Base-by-base conservation (phyloP, 1,140 invertebrate genomes). In the Cataglyphis hispanica region DNA sequence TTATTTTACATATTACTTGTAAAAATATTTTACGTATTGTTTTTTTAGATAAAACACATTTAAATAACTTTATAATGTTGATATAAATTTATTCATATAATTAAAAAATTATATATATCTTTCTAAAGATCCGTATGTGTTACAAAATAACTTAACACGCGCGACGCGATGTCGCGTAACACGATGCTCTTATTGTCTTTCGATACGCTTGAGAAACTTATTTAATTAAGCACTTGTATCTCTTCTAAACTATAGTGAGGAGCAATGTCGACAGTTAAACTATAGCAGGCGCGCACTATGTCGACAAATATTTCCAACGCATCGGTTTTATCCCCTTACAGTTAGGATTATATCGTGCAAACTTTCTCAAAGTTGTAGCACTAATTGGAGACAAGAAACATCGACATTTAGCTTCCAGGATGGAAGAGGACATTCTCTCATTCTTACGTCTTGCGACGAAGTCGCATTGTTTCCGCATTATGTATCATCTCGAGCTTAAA, bases 321-420 rank as follows among this genome's bases (percentile, higher is more conserved):
- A 46, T 81, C 37, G 25, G 25, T 70, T 72, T 81, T 81, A 60
- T 81, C 66, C 3, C 53, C 81, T 46, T 25, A 22, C 40, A 13
- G 13, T 10, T 60, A 8, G 70, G 10, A 63, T 78, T 64, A 34
- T 78, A 77, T 84, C 31, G 58, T 25, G n/a, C 58, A 78, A 84
- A 84, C 40, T 84, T 84, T 37, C 72, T 6, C 22, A 5, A 84
- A 84, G 58, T 84, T 77, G 58, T 63, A 22, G 50, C 16, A 77
- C 46, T 84, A 84, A 84, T 84, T 84, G 81, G 61, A 84, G 43
- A 5, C 37, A 84, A 37, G 72, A 63, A 84, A 64, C 81, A 84
- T 84, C 81, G 72, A 66, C 43, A 43, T 78, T 78, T 31, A 53
- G 37, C 53, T 72, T 43, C 66, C 34, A 25, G 22, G 66, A 72